Conservation (phyloP, 1,140 invertebrate species). For the Apis florea region DNA sequence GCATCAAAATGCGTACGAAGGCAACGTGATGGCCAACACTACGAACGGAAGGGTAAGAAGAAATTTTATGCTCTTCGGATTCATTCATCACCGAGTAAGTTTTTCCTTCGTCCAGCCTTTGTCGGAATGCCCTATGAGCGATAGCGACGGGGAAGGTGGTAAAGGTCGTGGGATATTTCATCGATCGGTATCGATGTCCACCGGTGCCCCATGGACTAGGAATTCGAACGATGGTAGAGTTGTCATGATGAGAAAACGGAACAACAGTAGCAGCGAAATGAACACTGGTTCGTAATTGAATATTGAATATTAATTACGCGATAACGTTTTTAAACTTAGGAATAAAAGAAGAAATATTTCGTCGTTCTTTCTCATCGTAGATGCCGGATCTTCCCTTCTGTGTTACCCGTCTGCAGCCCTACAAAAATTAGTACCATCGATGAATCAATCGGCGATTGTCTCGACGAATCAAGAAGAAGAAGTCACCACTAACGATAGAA, state of each 20-base stretch:
- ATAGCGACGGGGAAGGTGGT: conserved; percentile 81
- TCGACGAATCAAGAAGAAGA: conserved; percentile 74
- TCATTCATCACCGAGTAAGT: too few relatives aligned
- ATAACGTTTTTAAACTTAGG: neutral
- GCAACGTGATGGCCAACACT: conserved; percentile 61
- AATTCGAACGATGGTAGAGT: conserved; percentile 83
- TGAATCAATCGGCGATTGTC: conserved; percentile 82
- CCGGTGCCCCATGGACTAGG: conserved; percentile 83
- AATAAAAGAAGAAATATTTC: neutral
- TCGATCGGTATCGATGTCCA: conserved; percentile 85
- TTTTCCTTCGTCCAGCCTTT: conserved; percentile 77
- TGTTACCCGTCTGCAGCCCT: conserved; percentile 91
- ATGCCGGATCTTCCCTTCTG: conserved; percentile 88
- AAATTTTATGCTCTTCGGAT: neutral
- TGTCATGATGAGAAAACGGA: conserved; percentile 85
- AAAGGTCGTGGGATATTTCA: conserved; percentile 83
- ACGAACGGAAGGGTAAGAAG: conserved; percentile 75
- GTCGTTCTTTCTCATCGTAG: conserved; percentile 53
- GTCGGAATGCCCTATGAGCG: conserved; percentile 82
- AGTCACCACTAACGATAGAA: conserved; percentile 73
- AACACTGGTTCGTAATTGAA: conserved; percentile 67
- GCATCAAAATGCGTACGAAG: conserved; percentile 69
- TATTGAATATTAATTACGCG: neutral
- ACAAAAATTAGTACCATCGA: conserved; percentile 85
- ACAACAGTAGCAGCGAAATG: conserved; percentile 87